Conservation (phyloP, 2,888 invertebrate genomes). For the Nymphalis polychloros region DNA sequence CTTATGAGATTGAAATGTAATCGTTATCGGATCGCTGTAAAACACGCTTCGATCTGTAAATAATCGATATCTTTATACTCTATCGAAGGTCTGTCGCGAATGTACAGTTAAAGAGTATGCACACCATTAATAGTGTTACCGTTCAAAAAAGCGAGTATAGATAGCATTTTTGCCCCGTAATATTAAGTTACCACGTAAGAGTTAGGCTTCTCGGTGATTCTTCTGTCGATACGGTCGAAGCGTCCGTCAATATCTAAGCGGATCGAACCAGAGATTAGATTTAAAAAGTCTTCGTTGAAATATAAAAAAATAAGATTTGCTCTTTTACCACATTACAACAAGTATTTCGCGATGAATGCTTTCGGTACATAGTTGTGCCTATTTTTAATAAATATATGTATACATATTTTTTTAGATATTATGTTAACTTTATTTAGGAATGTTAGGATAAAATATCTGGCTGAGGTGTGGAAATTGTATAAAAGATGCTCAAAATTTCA, state of each 20-base stretch:
- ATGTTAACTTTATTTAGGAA: constrained; percentile 77
- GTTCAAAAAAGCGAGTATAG: constrained; percentile 67
- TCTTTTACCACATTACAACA: constrained; percentile 73
- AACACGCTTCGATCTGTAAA: constrained; percentile 77
- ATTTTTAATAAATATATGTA: constrained; percentile 64
- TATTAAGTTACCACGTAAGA: constrained; percentile 81
- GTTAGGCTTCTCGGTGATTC: constrained; percentile 73
- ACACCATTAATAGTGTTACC: constrained; percentile 74
- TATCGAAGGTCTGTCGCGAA: constrained; percentile 60
- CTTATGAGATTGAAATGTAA: constrained; percentile 47
- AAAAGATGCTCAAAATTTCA: constrained; percentile 73
- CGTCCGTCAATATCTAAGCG: constrained; percentile 59
- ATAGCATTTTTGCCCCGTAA: constrained; percentile 78
- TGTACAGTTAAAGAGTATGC: constrained; percentile 58
- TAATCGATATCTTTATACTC: constrained; percentile 58
- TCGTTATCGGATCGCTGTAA: constrained; percentile 69
- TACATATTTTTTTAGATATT: constrained; percentile 71
- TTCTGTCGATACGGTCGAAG: constrained; percentile 58
- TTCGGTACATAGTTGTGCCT: constrained; percentile 71
- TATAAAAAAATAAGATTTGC: constrained; percentile 73
- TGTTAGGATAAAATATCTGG: constrained; percentile 73
- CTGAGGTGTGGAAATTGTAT: constrained; percentile 59
- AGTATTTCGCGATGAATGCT: constrained; percentile 81
- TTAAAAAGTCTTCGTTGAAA: constrained; percentile 73
- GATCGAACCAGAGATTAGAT: constrained; percentile 73